Percentiles rank a stretch among this genome's conserved stretches.
Evolutionary conservation across 1,140 invertebrate genomes (phyloP).

Genomic region (Drosophila bifasciata): DNA sequence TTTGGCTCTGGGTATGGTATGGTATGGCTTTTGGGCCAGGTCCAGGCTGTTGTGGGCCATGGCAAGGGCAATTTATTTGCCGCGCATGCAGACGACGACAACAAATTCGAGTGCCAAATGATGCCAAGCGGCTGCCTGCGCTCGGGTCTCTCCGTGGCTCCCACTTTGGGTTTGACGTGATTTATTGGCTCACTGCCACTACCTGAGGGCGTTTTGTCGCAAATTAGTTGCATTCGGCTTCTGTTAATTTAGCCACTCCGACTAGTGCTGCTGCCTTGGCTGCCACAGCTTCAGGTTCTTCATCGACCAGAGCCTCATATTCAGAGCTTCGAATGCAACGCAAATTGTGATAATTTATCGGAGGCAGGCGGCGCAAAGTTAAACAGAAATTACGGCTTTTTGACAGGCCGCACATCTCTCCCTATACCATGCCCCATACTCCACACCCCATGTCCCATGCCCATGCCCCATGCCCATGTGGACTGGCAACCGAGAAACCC

Average conservation of each 20-base stretch:
- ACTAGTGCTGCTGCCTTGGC: slow-evolving; percentile 23
- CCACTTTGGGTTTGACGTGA: slow-evolving; percentile 76
- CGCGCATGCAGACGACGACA: slow-evolving; percentile 75
- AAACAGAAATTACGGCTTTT: slow-evolving; percentile 73
- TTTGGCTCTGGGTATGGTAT: slow-evolving; percentile 7
- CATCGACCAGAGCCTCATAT: no score
- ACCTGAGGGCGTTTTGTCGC: slow-evolving; percentile 82
- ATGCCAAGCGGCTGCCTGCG: slow-evolving; percentile 54
- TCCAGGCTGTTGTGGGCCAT: neutral
- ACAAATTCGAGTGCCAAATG: slow-evolving; percentile 81
- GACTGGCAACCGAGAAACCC: slow-evolving; percentile 29
- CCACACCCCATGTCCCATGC: no score
- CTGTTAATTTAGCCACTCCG: slow-evolving; percentile 73
- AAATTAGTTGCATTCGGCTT: slow-evolving; percentile 83
- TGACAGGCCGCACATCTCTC: slow-evolving; percentile 48
- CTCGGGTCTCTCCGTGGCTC: slow-evolving; percentile 33
- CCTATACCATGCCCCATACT: neutral
- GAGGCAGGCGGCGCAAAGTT: slow-evolving; percentile 64
- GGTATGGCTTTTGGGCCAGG: slow-evolving; percentile 30
- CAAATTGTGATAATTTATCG: slow-evolving; percentile 82
- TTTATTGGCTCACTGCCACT: slow-evolving; percentile 73
- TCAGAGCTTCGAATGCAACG: slow-evolving; percentile 61
- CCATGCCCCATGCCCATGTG: no score
- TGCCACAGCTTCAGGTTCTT: slow-evolving; percentile 18
- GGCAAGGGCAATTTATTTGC: slow-evolving; percentile 73